phyloP scores from a whole-genome alignment of 2,113 vertebrate genomes.

The Anolis carolinensis region DNA sequence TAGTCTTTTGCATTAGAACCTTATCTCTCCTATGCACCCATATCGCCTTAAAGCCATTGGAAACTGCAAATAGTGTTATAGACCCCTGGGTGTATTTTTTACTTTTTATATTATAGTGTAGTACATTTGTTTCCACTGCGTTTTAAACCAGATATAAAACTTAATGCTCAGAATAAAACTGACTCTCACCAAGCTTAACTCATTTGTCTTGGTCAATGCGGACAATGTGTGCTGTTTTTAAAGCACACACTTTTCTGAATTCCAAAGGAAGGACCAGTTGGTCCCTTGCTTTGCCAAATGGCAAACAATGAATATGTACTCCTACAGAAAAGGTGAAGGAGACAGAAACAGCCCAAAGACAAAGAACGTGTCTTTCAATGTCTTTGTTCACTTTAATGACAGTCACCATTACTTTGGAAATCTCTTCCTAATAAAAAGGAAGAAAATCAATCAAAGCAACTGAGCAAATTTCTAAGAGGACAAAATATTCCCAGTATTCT shows the following conservation, averaged over 20 bases:
- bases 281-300: slow-evolving; percentile 19
- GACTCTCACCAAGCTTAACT: slow-evolving; percentile 44
- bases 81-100: slow-evolving; percentile 41
- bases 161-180: slow-evolving; percentile 58
- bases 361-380: slow-evolving; percentile 65
- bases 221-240: slow-evolving; percentile 47
- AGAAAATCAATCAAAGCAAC: slow-evolving; percentile 75
- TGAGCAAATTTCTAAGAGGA: slow-evolving; percentile 66
- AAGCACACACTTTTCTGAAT: slow-evolving; percentile 49
- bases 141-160: slow-evolving; percentile 60
- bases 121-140: slow-evolving; percentile 57
- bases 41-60: background rate
- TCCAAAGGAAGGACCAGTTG: slow-evolving; percentile 12
- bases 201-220: slow-evolving; percentile 59
- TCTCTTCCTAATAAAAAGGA: slow-evolving; percentile 69
- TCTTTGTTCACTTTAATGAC: slow-evolving; percentile 63
- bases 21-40: background rate
- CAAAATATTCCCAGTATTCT: slow-evolving; percentile 66
- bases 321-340: slow-evolving; percentile 51
- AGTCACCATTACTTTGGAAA: slow-evolving; percentile 72
- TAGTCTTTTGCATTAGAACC: background rate
- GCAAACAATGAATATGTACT: slow-evolving; percentile 49
- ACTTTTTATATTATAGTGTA: slow-evolving; percentile 49
- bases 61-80: background rate
- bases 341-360: slow-evolving; percentile 67